Evolutionary conservation across 2,113 vertebrate genomes (phyloP).

Genomic region (Perccottus glenii): DNA sequence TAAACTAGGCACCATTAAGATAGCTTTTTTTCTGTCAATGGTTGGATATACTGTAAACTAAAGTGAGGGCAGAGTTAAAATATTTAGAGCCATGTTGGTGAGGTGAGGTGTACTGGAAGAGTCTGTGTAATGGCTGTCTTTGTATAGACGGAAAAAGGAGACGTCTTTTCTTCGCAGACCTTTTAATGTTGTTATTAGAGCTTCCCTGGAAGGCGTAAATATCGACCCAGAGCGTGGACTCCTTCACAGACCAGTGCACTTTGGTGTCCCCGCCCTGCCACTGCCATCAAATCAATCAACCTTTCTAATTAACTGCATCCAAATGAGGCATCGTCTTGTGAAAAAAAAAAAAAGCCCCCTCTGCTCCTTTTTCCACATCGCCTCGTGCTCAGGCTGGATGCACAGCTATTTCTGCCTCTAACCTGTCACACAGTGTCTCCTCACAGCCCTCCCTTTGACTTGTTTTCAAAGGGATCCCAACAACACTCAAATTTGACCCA

Average conservation of each 20-base stretch:
- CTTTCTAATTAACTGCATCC: slow-evolving; percentile 77
- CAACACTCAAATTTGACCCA: background rate
- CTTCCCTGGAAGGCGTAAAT: slow-evolving; percentile 67
- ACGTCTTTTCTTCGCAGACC: slow-evolving; percentile 34
- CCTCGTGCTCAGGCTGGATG: slow-evolving; percentile 37
- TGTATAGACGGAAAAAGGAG: slow-evolving; percentile 39
- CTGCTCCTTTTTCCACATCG: slow-evolving; percentile 52
- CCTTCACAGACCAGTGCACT: slow-evolving; percentile 75
- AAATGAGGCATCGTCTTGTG: slow-evolving; percentile 64
- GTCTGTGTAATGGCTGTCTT: slow-evolving; percentile 34
- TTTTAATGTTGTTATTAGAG: slow-evolving; percentile 74
- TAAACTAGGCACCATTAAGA: slow-evolving; percentile 53
- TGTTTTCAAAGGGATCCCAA: slow-evolving; percentile 14
- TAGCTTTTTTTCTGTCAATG: slow-evolving; percentile 28
- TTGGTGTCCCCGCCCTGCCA: slow-evolving; percentile 47
- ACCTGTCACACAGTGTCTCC: slow-evolving; percentile 20
- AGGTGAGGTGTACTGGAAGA: slow-evolving; percentile 19
- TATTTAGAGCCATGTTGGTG: slow-evolving; percentile 11
- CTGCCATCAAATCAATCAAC: slow-evolving; percentile 79
- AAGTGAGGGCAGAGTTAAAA: background rate
- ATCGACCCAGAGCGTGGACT: slow-evolving; percentile 69
- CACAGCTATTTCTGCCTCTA: slow-evolving; percentile 49
- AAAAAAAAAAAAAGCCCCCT: slow-evolving; percentile 44
- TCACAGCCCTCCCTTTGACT: background rate
- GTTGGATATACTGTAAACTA: slow-evolving; percentile 36